phyloP scores from a whole-genome alignment of 2,113 vertebrate species.

The Phycodurus eques region DNA sequence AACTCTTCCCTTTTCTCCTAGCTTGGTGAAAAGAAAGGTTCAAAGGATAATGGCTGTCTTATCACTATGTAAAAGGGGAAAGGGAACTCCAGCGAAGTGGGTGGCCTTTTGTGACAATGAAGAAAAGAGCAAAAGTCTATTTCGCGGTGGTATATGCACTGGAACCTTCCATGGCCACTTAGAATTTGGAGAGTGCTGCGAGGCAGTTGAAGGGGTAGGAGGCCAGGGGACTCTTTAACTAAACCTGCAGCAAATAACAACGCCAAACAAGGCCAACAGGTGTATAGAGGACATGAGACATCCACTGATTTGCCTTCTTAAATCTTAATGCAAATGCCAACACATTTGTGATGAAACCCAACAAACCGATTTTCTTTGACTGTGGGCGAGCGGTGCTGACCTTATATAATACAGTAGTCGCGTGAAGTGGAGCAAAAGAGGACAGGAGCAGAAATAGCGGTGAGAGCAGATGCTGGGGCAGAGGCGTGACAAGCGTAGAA shows the following conservation, averaged over 20 bases:
- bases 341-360: neutral
- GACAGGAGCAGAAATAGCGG: neutral
- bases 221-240: slow-evolving; percentile 59
- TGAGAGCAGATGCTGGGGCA: neutral
- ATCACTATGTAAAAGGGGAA: slow-evolving; percentile 76
- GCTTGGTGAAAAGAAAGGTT: slow-evolving; percentile 71
- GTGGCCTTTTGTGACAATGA: slow-evolving; percentile 75
- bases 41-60: slow-evolving; percentile 77
- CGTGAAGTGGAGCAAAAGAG: neutral
- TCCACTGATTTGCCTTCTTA: neutral
- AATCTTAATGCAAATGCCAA: neutral
- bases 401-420: neutral
- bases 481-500: neutral
- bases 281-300: neutral
- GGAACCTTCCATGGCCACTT: slow-evolving; percentile 63
- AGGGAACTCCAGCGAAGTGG: slow-evolving; percentile 71
- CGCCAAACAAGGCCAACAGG: slow-evolving; percentile 10
- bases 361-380: neutral
- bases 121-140: slow-evolving; percentile 74
- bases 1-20: slow-evolving; percentile 67
- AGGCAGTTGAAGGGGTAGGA: slow-evolving; percentile 40
- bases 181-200: slow-evolving; percentile 48
- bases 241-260: slow-evolving; percentile 53
- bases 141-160: slow-evolving; percentile 64
- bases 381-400: neutral